Conservation (phyloP, 2,113 vertebrate species). For the Perca flavescens region DNA sequence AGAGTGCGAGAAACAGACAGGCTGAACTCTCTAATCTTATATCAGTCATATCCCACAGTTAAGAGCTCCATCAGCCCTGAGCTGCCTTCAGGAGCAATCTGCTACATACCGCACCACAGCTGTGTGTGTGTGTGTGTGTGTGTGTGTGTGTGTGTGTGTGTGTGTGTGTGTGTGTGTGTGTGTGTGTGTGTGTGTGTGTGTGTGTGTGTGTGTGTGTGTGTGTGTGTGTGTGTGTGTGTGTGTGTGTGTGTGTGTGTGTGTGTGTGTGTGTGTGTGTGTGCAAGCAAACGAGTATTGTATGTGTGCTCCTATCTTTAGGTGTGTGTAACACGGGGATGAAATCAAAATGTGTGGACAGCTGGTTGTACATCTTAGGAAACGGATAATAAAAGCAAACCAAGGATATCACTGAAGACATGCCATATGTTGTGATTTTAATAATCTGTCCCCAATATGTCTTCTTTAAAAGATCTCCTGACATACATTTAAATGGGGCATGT, state of each 20-base stretch:
- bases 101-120: conserved; percentile 29
- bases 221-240: not conserved
- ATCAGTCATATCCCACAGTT: conserved; percentile 47
- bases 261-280: not conserved
- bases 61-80: conserved; percentile 48
- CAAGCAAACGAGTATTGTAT: not conserved
- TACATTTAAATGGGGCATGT: not conserved
- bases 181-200: not conserved
- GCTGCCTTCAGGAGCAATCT: conserved; percentile 66
- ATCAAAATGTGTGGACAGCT: not conserved
- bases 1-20: not conserved
- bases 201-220: conserved; percentile 8
- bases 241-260: conserved; percentile 8
- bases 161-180: not conserved
- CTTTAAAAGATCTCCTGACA: not conserved
- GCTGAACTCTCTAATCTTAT: conserved; percentile 38
- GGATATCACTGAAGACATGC: not conserved
- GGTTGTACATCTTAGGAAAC: not conserved
- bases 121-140: not conserved
- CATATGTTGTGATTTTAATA: not conserved
- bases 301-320: not conserved
- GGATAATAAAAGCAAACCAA: not conserved
- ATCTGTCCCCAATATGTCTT: not conserved
- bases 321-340: not conserved
- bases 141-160: conserved; percentile 7